These are phyloP conservation scores for Lasiurus cinereus DNA, from an alignment of 2,113 vertebrate genomes.

Conservation along the genomic window DNA sequence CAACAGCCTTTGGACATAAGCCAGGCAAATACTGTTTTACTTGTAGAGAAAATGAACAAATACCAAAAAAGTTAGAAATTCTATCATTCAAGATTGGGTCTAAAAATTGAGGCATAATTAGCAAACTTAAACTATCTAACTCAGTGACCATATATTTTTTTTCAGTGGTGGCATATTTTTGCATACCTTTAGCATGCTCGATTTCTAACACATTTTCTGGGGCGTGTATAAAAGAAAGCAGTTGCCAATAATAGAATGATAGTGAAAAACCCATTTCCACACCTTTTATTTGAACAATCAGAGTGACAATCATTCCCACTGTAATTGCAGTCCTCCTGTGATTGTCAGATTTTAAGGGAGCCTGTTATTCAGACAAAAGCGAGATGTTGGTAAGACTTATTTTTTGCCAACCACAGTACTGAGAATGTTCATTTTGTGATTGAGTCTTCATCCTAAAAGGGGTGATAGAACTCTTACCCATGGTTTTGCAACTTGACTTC, in stretches of 20 bases:
- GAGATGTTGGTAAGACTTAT: not conserved
- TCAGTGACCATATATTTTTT: not conserved
- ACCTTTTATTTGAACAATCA: not conserved
- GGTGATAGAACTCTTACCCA: not conserved
- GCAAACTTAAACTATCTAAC: not conserved
- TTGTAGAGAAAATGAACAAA: constrained; percentile 20
- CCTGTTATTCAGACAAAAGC: not conserved
- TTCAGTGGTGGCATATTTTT: not conserved
- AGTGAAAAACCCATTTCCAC: not conserved
- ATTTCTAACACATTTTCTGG: not conserved
- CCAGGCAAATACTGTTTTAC: not conserved
- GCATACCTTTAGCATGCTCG: not conserved
- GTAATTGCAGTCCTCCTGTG: not conserved
- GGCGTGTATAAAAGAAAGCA: not conserved
- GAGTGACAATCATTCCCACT: not conserved
- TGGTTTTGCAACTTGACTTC: not conserved
- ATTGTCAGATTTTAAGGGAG: not conserved
- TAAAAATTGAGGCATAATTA: constrained; percentile 35
- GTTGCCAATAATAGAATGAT: not conserved
- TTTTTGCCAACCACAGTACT: rapidly evolving
- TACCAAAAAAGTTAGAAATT: not conserved
- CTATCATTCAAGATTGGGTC: not conserved
- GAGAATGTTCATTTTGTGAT: not conserved
- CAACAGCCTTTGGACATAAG: not conserved
- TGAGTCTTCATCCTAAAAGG: not conserved